Base-by-base conservation (phyloP, 53 echinoderm and acorn worm species). In the Zoroaster sp. region DNA sequence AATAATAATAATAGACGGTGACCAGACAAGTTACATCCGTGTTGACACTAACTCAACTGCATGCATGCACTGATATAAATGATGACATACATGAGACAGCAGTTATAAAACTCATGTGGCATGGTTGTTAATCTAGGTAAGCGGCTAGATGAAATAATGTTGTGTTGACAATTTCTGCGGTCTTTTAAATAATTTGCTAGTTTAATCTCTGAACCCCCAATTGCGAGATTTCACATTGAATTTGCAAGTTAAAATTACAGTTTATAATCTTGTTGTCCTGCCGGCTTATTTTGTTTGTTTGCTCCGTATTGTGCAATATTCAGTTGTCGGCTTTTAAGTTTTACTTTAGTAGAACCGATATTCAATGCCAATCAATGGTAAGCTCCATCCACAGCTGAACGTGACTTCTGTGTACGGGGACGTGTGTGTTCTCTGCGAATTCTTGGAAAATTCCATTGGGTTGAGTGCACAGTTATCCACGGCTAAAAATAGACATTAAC, bases 401-500 rank as follows among this genome's bases (percentile, higher is more conserved):
- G 69, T 35, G 12, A 31, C 17, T 6, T 43, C 32, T 76, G 46
- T 0, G 18, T 3, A 39, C 23, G 20, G 74, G n/a, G 65, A 3
- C 4, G 54, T 21, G 63, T 20, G 20, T 36, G 18, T 35, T 38
- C 12, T 36, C 38, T 37, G 11, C 71, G 13, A 35, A 36, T 63
- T 79, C 79, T 53, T 79, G 79, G 79, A 79, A 79, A 79, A 78
- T 40, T 78, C 51, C 63, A 59, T 59, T 23, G 25, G 8, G 63
- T 59, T 59, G 63, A 59, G 35, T 35, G 42, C 43, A 75, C 45
- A n/a, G n/a, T n/a, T 20, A 51, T 32, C 42, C 4, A 32, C 43
- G 41, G 28, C 68, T 82, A 82, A 42, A 67, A 82, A 82, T 82
- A 82, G 82, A 33, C 68, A 68, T 82, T 82, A 15, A 30, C 66